phyloP scores from a whole-genome alignment of 2,888 invertebrate genomes.

The Heliothis peltigera region DNA sequence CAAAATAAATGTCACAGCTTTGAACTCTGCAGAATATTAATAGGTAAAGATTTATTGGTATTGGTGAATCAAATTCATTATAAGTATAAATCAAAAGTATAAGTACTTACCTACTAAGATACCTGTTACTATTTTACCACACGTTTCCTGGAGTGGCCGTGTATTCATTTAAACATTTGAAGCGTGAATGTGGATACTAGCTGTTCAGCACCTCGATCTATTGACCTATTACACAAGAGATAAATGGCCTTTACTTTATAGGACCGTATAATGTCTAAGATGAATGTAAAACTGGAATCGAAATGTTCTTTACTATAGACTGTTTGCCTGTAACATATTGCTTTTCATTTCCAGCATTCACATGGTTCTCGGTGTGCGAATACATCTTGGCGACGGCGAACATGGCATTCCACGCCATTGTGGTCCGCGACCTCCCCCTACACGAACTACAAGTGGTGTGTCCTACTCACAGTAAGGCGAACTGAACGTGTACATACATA shows the following conservation, averaged over 20 bases:
- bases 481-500: conserved; percentile 68
- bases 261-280: not conserved
- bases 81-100: not conserved
- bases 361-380: conserved; percentile 98
- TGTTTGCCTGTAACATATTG: not conserved
- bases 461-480: conserved; percentile 82
- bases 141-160: not conserved
- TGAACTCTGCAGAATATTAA: conserved; percentile 21
- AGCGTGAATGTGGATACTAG: too few species aligned
- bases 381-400: conserved; percentile 97
- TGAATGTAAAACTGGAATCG: not conserved
- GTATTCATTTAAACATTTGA: too few species aligned
- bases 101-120: too few species aligned
- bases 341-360: conserved; percentile 93
- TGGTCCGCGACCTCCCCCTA: conserved; percentile 95
- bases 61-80: not conserved
- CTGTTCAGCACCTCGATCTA: too few species aligned
- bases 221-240: too few species aligned
- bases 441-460: conserved; percentile 93
- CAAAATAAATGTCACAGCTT: conserved; percentile 30
- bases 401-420: conserved; percentile 97
- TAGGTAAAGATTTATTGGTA: conserved; percentile 11
- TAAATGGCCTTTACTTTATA: not conserved
- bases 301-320: not conserved
- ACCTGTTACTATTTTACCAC: not conserved